Conservation (phyloP, 92 coral and sea anemone genomes). For the Plumapathes pennacea region DNA sequence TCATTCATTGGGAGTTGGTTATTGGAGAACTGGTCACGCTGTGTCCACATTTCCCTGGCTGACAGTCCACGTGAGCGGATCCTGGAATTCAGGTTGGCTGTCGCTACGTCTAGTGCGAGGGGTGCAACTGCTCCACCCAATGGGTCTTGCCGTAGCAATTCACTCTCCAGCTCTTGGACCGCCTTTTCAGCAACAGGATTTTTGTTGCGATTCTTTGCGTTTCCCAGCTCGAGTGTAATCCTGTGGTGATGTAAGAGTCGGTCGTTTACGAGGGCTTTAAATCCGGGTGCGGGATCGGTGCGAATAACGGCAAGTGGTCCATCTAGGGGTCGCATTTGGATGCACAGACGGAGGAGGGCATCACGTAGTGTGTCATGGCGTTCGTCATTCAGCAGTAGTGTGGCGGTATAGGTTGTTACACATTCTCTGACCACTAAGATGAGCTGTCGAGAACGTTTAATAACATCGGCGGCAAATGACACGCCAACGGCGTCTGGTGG, state of each 20-base stretch:
- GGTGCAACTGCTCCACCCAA: too few species aligned
- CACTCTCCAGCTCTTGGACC: slow-evolving; percentile 18
- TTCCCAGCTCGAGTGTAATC: slow-evolving; percentile 28
- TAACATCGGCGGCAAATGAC: slow-evolving; percentile 23
- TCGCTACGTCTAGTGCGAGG: slow-evolving; percentile 21
- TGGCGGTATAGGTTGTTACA: neutral
- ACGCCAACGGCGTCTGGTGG: slow-evolving; percentile 13
- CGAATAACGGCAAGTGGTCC: slow-evolving; percentile 31
- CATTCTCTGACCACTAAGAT: slow-evolving; percentile 18
- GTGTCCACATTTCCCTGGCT: slow-evolving; percentile 34
- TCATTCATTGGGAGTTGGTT: slow-evolving; percentile 26
- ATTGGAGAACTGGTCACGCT: slow-evolving; percentile 31
- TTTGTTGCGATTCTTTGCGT: slow-evolving; percentile 33
- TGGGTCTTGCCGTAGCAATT: too few species aligned
- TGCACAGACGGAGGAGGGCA: slow-evolving; percentile 26
- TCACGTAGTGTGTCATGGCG: slow-evolving; percentile 16
- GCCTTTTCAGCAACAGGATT: slow-evolving; percentile 52
- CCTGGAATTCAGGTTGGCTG: slow-evolving; percentile 26
- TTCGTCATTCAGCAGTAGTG: slow-evolving; percentile 7
- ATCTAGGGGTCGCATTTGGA: slow-evolving; percentile 40
- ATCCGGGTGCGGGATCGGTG: slow-evolving; percentile 32
- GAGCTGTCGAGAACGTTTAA: slow-evolving; percentile 12
- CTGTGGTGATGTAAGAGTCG: slow-evolving; percentile 13
- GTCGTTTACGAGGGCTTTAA: slow-evolving; percentile 11
- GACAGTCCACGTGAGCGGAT: slow-evolving; percentile 27